A percentile compares a stretch with the other conserved stretches of the same genome.
Evolutionary conservation across 2,113 vertebrate genomes (phyloP).

Genomic region (Corythaeola cristata): DNA sequence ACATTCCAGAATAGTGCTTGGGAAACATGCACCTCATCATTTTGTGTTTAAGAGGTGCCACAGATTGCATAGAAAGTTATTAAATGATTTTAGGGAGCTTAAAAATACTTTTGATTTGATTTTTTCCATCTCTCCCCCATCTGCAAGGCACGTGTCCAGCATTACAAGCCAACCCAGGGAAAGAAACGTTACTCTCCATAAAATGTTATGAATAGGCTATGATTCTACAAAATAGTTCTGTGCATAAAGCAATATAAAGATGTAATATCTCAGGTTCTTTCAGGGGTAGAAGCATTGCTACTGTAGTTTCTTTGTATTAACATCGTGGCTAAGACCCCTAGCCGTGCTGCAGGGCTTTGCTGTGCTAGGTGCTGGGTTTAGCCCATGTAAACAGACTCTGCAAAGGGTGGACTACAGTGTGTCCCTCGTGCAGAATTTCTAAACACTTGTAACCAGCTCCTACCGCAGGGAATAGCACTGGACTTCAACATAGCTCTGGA

Average conservation of each 20-base stretch:
- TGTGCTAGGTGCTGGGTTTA: not conserved
- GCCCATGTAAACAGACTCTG: not conserved
- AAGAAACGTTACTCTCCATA: conserved; percentile 37
- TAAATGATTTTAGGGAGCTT: conserved; percentile 59
- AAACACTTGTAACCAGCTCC: not conserved
- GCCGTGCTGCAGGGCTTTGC: not conserved
- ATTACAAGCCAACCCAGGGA: conserved; percentile 4
- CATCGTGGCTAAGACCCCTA: not conserved
- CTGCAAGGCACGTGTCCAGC: conserved; percentile 48
- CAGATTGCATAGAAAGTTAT: conserved; percentile 59
- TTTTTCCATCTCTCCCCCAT: conserved; percentile 30
- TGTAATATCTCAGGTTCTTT: conserved; percentile 16
- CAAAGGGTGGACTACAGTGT: not conserved
- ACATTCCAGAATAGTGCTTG: not conserved
- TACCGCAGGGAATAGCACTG: not conserved
- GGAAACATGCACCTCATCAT: conserved; percentile 18
- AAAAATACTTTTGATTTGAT: conserved; percentile 52
- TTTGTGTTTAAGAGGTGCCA: conserved; percentile 55
- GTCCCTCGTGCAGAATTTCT: not conserved
- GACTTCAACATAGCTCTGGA: not conserved
- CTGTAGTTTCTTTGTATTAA: not conserved
- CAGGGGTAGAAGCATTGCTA: not conserved
- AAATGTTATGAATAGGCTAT: conserved; percentile 34
- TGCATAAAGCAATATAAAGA: conserved; percentile 13
- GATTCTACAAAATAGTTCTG: conserved; percentile 32